Conservation (phyloP, 2,888 invertebrate genomes). For the Plemyria rubiginata region DNA sequence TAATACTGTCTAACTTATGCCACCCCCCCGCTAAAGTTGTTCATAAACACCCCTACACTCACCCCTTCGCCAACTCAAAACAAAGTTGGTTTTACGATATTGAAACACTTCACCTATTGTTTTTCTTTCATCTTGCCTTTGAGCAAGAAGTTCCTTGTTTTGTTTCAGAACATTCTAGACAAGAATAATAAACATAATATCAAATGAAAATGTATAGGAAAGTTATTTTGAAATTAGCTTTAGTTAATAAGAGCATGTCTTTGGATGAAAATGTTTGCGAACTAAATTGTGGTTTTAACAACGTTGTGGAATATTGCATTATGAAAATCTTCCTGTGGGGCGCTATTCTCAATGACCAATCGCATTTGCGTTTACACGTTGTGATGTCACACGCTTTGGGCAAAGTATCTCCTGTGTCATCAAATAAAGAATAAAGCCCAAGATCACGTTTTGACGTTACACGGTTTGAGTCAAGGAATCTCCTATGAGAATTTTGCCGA, state of each 20-base stretch:
- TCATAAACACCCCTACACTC: constrained; percentile 40
- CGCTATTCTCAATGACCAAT: too few species aligned
- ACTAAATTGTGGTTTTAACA: too few species aligned
- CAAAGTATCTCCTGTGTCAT: too few species aligned
- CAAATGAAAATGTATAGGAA: too few species aligned
- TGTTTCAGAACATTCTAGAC: constrained; percentile 49
- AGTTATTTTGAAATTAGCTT: background rate
- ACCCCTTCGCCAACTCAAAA: constrained; percentile 65
- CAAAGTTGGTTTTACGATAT: constrained; percentile 78
- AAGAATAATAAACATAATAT: background rate
- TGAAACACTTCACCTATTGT: constrained; percentile 75
- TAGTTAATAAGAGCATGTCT: background rate
- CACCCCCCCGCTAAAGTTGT: constrained; percentile 31
- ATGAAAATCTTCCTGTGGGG: too few species aligned
- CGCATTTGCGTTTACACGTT: too few species aligned
- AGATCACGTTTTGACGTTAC: too few species aligned
- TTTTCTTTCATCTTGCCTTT: constrained; percentile 76
- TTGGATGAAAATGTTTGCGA: background rate
- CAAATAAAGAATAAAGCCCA: too few species aligned
- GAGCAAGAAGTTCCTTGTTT: constrained; percentile 55
- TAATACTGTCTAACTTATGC: constrained; percentile 45
- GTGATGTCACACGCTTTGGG: too few species aligned
- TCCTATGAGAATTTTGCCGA: too few species aligned
- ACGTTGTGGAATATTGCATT: too few species aligned
- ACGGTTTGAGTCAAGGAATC: too few species aligned